Evolutionary conservation across 1,140 invertebrate genomes (phyloP).

Genomic region (Drosophila sulfurigaster): DNA sequence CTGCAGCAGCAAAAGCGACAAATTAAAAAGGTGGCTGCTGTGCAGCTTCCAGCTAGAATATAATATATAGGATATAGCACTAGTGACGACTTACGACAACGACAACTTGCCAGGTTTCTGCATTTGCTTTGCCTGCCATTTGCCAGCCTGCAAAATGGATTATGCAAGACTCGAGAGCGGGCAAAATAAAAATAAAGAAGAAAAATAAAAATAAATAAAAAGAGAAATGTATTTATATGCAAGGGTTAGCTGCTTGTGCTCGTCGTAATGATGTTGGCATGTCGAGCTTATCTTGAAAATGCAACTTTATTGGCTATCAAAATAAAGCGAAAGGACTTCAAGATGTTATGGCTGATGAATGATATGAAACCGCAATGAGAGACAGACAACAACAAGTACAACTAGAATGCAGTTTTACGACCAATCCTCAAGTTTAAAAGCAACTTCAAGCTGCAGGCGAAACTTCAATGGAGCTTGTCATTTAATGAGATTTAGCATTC

Average conservation of each 20-base stretch:
- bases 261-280: background rate
- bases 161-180: slow-evolving; percentile 1
- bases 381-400: background rate
- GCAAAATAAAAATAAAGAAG: background rate
- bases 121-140: slow-evolving; percentile 1
- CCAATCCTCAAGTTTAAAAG: background rate
- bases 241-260: background rate
- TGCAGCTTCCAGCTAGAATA: background rate
- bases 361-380: background rate
- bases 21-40: slow-evolving; percentile 32
- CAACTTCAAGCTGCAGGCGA: background rate
- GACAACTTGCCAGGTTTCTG: slow-evolving; percentile 10
- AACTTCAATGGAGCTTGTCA: too few relatives aligned
- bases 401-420: background rate
- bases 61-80: slow-evolving; percentile 1
- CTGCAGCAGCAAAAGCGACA: slow-evolving; percentile 13
- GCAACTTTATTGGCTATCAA: background rate
- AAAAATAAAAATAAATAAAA: background rate
- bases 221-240: slow-evolving; percentile 10
- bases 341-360: background rate
- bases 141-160: slow-evolving; percentile 13
- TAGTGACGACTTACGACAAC: slow-evolving; percentile 10
- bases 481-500: too few relatives aligned
- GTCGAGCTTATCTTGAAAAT: background rate
- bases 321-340: background rate